These are phyloP conservation scores for Leptosomus discolor DNA, from an alignment of 2,113 vertebrate species.

Conservation along the genomic window DNA sequence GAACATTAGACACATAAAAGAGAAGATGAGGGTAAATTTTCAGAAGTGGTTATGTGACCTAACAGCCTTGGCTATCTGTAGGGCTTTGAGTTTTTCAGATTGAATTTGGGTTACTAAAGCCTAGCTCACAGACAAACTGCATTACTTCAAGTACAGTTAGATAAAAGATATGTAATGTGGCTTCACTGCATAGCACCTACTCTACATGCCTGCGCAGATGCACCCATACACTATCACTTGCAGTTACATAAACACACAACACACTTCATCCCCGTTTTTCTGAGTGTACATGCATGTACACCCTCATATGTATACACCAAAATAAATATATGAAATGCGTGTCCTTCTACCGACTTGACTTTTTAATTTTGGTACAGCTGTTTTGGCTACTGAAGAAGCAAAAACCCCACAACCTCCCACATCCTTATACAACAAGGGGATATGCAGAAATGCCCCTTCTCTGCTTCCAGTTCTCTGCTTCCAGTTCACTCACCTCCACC, in stretches of 20 bases:
- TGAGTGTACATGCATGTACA: not conserved
- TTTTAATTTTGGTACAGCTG: not conserved
- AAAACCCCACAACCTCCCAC: not conserved
- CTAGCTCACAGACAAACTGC: not conserved
- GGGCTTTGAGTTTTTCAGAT: not conserved
- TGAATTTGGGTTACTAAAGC: not conserved
- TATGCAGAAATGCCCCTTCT: not conserved
- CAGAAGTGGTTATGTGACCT: not conserved
- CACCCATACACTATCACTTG: not conserved
- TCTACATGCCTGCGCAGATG: accelerated
- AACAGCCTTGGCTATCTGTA: not conserved
- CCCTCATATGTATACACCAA: not conserved
- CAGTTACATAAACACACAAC: accelerated
- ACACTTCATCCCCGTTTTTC: not conserved
- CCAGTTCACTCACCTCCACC: not conserved
- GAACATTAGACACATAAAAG: not conserved
- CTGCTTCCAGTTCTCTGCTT: not conserved
- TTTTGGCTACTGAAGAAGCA: not conserved
- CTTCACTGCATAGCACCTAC: not conserved
- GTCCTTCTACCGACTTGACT: not conserved
- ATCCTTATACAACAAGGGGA: not conserved
- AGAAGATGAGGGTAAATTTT: not conserved
- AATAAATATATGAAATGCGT: not conserved
- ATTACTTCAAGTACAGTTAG: not conserved
- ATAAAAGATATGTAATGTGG: accelerated